Base-by-base conservation (phyloP, 2,888 invertebrate genomes). In the Lucinisca nassula region DNA sequence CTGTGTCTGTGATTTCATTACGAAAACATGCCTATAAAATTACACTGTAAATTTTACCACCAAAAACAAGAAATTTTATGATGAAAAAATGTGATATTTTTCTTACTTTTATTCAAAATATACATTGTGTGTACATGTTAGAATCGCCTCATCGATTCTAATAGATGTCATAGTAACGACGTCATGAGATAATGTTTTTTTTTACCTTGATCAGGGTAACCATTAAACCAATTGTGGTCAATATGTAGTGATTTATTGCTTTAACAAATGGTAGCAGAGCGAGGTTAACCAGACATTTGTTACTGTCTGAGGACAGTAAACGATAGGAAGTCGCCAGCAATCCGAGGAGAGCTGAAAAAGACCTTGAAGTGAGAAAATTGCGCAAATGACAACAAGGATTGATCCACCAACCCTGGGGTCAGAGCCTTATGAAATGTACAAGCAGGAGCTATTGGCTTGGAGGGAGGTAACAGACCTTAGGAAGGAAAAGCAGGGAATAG, bases 381-480 rank as follows among this genome's bases (percentile, higher is more conserved):
- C 8, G 27, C 73, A 38, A 61, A 85, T 85, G 84, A 67, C 80
- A 27, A 85, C 75, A 24, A 90, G 80, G 76, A 81, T 82, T 27
- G 81, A 58, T 79, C 88, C 84, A 32, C 87, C 86, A 0, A 74
- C 61, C n/a, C 35, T 40, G 38, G 67, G 82, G 38, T n/a, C 32
- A 10, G 86, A 88, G 79, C 51, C 78, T 30, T 86, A 89, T 81
- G 80, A 88, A 70, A 58, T 79, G 14, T 90, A 87, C 38, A 90
- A 90, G 55, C 84, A 88, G 72, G 83, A 90, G 80, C 32, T 90
- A 30, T 61, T 88, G 58, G 89, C 91, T 14, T 87, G 87, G 83
- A 76, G n/a, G n/a, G 90, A 90, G 84, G 74, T 87, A 24, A 90
- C 90, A 32, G 87, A 90, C 27, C 45, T 88, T 37, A 79, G 61